Conservation (phyloP, 2,888 invertebrate genomes). For the Drosophila affinis region DNA sequence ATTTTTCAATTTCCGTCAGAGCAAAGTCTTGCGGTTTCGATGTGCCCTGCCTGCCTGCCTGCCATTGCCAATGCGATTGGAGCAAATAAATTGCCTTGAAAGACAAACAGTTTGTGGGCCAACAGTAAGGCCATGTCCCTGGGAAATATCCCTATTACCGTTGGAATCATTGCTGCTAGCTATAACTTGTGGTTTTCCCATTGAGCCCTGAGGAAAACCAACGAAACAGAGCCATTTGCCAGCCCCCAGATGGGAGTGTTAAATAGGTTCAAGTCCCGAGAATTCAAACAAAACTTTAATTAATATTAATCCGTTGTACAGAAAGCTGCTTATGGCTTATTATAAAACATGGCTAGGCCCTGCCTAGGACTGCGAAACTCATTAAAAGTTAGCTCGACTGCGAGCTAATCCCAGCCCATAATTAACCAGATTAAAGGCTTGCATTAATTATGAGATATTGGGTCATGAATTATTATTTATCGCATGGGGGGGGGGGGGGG, state of each 20-base stretch:
- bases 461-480: slow-evolving; percentile 11
- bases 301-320: slow-evolving; percentile 59
- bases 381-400: slow-evolving; percentile 57
- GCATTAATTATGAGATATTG: slow-evolving; percentile 30
- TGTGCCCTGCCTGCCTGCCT: too few relatives aligned
- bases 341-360: slow-evolving; percentile 8
- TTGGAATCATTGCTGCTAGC: slow-evolving; percentile 22
- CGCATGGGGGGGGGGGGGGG: too few relatives aligned
- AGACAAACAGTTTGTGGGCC: slow-evolving; percentile 20
- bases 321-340: slow-evolving; percentile 51
- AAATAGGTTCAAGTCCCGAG: background rate
- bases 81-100: slow-evolving; percentile 37
- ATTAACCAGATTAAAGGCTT: slow-evolving; percentile 35
- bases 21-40: slow-evolving; percentile 59
- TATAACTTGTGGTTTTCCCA: slow-evolving; percentile 15
- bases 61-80: slow-evolving; percentile 18
- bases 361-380: slow-evolving; percentile 38
- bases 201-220: background rate
- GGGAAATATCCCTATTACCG: slow-evolving; percentile 11
- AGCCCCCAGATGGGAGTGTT: background rate
- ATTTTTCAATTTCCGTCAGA: slow-evolving; percentile 74
- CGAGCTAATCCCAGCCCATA: slow-evolving; percentile 34
- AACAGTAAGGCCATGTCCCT: background rate
- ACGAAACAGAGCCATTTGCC: background rate
- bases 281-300: slow-evolving; percentile 74